A percentile compares a stretch with the other conserved stretches of the same genome.
Evolutionary conservation across 2,113 vertebrate species (phyloP).

Genomic region (Otus sunia): DNA sequence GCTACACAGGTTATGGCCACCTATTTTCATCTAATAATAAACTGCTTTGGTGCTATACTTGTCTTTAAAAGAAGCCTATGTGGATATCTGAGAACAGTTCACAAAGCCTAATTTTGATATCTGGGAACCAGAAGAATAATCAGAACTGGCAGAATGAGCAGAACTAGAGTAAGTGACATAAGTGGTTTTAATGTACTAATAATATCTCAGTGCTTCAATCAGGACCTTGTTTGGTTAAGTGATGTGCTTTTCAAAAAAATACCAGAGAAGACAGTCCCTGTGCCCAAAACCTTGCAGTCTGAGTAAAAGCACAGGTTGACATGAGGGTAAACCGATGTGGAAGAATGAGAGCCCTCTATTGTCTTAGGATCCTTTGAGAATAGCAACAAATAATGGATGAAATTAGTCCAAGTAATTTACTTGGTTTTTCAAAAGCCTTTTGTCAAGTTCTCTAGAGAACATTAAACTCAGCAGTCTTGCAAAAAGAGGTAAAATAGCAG

Average conservation of each 20-base stretch:
- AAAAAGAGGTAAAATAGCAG: constrained; percentile 27
- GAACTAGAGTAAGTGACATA: background rate
- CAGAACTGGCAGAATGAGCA: background rate
- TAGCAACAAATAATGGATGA: constrained; percentile 15
- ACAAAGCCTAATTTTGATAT: background rate
- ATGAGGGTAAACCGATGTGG: background rate
- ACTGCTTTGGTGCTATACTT: background rate
- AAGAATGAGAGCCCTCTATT: background rate
- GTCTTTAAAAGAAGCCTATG: background rate
- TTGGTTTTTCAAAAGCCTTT: constrained; percentile 31
- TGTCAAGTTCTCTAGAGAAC: constrained; percentile 12
- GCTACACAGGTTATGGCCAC: background rate
- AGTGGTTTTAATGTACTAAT: background rate
- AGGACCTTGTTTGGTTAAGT: background rate
- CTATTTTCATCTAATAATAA: background rate
- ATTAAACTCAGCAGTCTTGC: background rate
- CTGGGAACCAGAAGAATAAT: background rate
- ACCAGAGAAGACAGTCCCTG: background rate
- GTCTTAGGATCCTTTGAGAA: background rate
- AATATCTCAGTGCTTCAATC: background rate
- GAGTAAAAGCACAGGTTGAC: background rate
- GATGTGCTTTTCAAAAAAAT: background rate
- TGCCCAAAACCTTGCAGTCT: background rate
- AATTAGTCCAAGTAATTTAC: constrained; percentile 33
- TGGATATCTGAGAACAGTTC: background rate